Base-by-base conservation (phyloP, 2,113 vertebrate species). In the Halcyon senegalensis region DNA sequence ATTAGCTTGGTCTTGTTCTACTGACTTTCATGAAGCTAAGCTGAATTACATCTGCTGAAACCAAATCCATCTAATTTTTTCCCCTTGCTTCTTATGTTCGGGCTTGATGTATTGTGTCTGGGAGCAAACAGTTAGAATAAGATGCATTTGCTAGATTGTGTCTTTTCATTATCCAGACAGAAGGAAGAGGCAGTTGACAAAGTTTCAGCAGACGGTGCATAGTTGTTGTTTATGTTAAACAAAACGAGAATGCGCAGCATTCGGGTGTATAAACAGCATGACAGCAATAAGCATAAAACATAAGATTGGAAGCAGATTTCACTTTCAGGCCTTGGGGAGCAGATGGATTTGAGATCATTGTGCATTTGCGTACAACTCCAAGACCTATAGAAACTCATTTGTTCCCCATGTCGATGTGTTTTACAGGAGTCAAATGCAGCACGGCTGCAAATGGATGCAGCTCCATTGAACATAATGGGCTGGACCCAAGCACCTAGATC, bases 211-310 rank as follows among this genome's bases (percentile, higher is more conserved):
- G 96, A 96, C 89, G 95, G 96, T 96, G 89, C 96, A 95, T 92
- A 94, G 96, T 96, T 97, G 95, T 95, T 97, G 96, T 97, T 96
- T 97, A 97, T 96, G 92, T 96, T 96, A 97, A 97, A 97, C 96
- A 97, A 95, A 97, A 97, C 48, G 95, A 96, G 96, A 96, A 92
- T 96, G 95, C 94, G 96, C 96, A 96, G 95, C 94, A 95, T 94
- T 96, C 55, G 80, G 72, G 81, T 95, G 74, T 94, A 96, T 97
- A 97, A 97, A 96, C 96, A 96, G 94, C 94, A 74, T 96, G 96
- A 94, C 95, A 96, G 95, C 96, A 95, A 95, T 96, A 96, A 96
- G 93, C 91, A 96, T 97, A 95, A 96, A 96, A 95, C 95, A 96
- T 91, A 91, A 95, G 96, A 97, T 74, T 93, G 89, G 93, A 96